Evolutionary conservation across 2,113 vertebrate genomes (phyloP), one percentile per base, ranked within the genome.

Genomic region (Melanotaenia duboulayi): DNA sequence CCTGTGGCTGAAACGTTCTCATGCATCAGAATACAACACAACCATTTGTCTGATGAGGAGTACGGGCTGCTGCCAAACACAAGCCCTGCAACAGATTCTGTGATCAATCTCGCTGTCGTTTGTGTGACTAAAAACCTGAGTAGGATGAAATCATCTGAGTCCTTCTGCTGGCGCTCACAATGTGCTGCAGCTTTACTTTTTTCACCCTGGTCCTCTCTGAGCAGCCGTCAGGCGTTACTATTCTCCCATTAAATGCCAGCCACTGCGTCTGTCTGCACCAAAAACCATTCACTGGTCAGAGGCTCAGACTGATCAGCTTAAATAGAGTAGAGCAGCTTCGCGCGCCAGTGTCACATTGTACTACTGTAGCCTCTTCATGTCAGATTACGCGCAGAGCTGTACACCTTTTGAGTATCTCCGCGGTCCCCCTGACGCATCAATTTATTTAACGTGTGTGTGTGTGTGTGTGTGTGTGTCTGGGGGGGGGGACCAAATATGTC

Each of bases 191-290:
- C 65, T 80, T 59, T 76, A 79, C 85, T 70, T 79, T 12, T 55
- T 44, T 22, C 66, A 67, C 60, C 24, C 78, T 44, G 68, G 61
- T 58, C 75, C 76, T 70, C 72, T 78, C 81, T 11, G 39, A 65
- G 55, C 87, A 82, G 72, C 86, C 76, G 74, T 76, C 86, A 68
- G 79, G 83, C 89, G 37, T 84, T 81, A 79, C 80, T 67, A 59
- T 61, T 54, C 55, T 65, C 14, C 1, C 32, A 72, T 82, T 80
- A 89, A 90, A 88, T 82, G 86, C 85, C 87, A 88, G 81, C 84
- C 89, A 89, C 89, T 91, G 89, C 91, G 91, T 91, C 91, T 91
- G 89, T 88, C 87, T 89, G 91, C 91, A 89, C 82, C 87, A 90
- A 90, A 87, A 85, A 82, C 74, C 87, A 87, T 39, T 71, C 58